Evolutionary conservation across 1,140 invertebrate genomes (phyloP), one percentile per base, ranked within the genome.

Genomic region (Drosophila auraria): DNA sequence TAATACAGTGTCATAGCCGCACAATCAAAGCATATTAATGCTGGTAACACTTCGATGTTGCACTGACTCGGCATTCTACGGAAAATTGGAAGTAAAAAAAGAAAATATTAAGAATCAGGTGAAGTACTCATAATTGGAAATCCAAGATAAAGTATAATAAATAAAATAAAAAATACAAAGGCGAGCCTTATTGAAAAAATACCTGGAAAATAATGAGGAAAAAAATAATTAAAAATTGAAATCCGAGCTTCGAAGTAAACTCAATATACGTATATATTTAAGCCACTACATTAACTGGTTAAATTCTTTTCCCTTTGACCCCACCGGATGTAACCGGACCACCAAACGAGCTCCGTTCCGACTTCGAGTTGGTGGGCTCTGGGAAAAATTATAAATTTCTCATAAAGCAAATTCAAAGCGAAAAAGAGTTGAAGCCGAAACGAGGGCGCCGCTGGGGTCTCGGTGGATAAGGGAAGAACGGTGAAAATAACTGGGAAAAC

Each of bases 381-480:
- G 61, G 38, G 63, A 42, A 60, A 40, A 47, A 56, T 56, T 54
- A 69, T 71, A 69, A 68, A 71, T 69, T 71, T 71, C 40, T 49
- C 68, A 57, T 71, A 69, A 71, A 69, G 62, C 49, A 36, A 68
- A 68, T 70, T 70, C 68, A 68, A 71, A 69, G 60, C 65, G 65
- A 65, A 68, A 66, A 68, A 68, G 65, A 68, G 65, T 68, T 68
- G 45, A 64, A 68, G 50, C 50, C 64, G 42, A 71, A 71, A 71
- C 40, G 68, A 69, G 63, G 50, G 40, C 61, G 50, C 33, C 62
- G 60, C 14, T 44, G 57, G 23, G 57, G 40, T 11, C 33, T 36
- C 33, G 33, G 33, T 36, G n/a, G 25, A 44, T 15, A 30, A 14
- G 23, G 23, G n/a, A 15, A 7, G n/a, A 25, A 12, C 15, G 62